Conservation (phyloP, 1,140 invertebrate species). For the Drosophila rhopaloa region DNA sequence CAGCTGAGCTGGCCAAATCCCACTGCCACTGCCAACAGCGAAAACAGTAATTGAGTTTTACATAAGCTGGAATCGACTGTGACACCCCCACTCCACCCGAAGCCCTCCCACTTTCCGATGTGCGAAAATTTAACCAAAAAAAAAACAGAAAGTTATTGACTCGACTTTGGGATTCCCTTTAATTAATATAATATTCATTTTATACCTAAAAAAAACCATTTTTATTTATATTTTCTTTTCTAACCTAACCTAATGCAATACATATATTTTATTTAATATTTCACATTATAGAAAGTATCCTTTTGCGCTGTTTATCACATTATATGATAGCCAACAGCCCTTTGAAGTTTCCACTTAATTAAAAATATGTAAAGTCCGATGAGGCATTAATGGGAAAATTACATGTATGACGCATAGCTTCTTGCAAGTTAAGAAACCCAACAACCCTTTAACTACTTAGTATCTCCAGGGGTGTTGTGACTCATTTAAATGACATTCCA, state of each 20-base stretch:
- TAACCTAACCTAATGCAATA: too few relatives aligned
- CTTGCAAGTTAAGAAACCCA: not conserved
- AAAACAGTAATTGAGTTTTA: slow-evolving; percentile 34
- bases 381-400: slow-evolving; percentile 6
- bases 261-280: too few relatives aligned
- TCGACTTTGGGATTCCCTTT: not conserved
- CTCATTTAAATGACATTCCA: slow-evolving; percentile 39
- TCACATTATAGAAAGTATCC: too few relatives aligned
- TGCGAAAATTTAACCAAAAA: slow-evolving; percentile 35
- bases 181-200: not conserved
- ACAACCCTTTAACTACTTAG: slow-evolving; percentile 9
- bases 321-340: not conserved
- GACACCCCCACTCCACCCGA: slow-evolving; percentile 2
- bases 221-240: too few relatives aligned
- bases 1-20: slow-evolving; percentile 28
- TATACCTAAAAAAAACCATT: too few relatives aligned
- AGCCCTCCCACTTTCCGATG: slow-evolving; percentile 7
- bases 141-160: not conserved
- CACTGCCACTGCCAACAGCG: slow-evolving; percentile 25
- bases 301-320: too few relatives aligned
- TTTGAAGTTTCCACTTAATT: not conserved
- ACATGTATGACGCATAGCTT: not conserved
- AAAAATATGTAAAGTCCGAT: not conserved
- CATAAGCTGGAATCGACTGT: slow-evolving; percentile 45
- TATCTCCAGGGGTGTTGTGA: slow-evolving; percentile 23